phyloP scores from a whole-genome alignment of 1,140 invertebrate species.

The Maconellicoccus hirsutus region DNA sequence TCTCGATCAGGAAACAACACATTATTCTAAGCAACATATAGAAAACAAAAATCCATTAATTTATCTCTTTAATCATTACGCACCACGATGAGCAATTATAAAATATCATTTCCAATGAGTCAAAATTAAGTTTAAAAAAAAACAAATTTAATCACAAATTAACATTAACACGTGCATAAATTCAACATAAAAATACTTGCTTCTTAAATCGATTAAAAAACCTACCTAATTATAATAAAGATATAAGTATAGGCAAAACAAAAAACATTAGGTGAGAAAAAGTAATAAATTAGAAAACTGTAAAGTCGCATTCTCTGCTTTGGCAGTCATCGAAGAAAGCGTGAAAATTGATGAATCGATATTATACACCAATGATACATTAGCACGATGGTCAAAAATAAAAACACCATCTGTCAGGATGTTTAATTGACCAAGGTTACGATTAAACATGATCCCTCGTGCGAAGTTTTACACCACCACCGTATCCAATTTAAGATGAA shows the following conservation, averaged over 20 bases:
- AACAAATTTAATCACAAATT: neutral
- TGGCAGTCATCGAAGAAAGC: too few species aligned
- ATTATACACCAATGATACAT: neutral
- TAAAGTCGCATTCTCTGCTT: too few species aligned
- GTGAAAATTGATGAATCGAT: too few species aligned
- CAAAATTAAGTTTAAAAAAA: neutral
- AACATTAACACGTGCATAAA: neutral
- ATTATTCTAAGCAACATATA: too few species aligned
- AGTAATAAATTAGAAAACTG: too few species aligned
- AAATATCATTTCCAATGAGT: too few species aligned
- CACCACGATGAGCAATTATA: too few species aligned
- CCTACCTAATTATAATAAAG: neutral
- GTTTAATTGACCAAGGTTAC: neutral
- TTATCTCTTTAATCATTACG: too few species aligned
- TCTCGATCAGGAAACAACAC: too few species aligned
- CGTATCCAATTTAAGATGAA: too few species aligned
- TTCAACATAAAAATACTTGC: neutral
- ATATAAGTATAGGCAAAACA: neutral
- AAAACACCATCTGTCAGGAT: neutral
- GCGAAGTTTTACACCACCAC: neutral
- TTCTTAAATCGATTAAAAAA: neutral
- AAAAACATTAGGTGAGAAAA: too few species aligned
- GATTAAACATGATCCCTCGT: neutral
- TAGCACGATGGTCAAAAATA: neutral
- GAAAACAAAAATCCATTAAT: too few species aligned